These are phyloP conservation scores for Phenganax stokvisi DNA, from an alignment of 92 coral and sea anemone species.

Conservation along the genomic window DNA sequence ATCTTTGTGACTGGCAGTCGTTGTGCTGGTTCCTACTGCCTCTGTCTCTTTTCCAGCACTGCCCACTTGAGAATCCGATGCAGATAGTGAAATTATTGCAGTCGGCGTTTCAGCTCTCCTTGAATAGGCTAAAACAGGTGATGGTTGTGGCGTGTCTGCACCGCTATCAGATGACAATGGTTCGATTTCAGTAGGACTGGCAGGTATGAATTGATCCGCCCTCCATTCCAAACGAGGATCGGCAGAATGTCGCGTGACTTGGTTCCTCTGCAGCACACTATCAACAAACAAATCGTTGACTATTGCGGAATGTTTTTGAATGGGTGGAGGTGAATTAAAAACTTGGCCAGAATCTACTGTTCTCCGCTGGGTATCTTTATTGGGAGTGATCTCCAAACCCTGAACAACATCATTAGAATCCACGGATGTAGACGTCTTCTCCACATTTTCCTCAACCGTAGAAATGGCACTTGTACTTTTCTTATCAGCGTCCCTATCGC, in stretches of 20 bases:
- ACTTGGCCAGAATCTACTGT: not conserved
- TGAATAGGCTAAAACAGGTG: not conserved
- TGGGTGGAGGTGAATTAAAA: slow-evolving; percentile 27
- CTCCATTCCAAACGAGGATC: slow-evolving; percentile 33
- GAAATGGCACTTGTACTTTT: not conserved
- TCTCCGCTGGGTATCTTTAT: not conserved
- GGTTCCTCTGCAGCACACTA: not conserved
- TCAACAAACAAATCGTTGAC: not conserved
- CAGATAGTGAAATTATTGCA: not conserved
- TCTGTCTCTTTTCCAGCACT: not conserved
- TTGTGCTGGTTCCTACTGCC: not conserved
- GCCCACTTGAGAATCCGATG: not conserved
- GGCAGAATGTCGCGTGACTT: slow-evolving; percentile 16
- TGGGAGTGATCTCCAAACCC: not conserved
- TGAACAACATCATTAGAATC: not conserved
- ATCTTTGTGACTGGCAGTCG: not conserved
- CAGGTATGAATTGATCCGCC: not conserved
- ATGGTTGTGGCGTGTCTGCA: slow-evolving; percentile 14
- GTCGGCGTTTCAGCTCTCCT: not conserved
- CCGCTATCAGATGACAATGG: slow-evolving; percentile 17
- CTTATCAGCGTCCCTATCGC: not conserved
- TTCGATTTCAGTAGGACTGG: slow-evolving; percentile 30
- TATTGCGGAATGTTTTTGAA: slow-evolving; percentile 13
- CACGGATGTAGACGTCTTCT: not conserved
- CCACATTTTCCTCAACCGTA: not conserved